Conservation (phyloP, 2,113 vertebrate genomes). For the Cairina moschata region DNA sequence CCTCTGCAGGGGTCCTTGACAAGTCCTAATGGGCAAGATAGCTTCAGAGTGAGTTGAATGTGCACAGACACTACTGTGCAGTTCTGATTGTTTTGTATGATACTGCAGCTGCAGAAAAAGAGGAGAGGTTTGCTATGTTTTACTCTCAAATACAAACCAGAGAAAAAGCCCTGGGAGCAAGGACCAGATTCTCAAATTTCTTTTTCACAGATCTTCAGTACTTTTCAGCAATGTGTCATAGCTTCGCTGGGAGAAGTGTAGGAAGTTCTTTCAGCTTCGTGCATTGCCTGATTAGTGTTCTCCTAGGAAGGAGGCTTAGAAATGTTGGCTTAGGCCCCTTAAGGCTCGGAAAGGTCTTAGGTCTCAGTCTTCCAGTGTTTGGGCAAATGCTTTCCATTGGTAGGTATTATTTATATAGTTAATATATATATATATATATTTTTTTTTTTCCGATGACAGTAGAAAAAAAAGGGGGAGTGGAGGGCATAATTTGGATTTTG, state of each 20-base stretch:
- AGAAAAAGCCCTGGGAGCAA: not conserved
- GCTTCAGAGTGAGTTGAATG: not conserved
- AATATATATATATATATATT: not conserved
- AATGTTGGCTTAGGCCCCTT: not conserved
- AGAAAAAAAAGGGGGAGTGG: not conserved
- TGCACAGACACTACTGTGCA: not conserved
- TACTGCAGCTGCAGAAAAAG: not conserved
- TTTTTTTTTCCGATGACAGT: not conserved
- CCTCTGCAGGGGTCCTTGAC: not conserved
- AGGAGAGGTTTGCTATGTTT: not conserved
- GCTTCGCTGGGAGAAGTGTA: rapidly evolving
- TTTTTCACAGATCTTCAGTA: not conserved
- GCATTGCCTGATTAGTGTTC: not conserved
- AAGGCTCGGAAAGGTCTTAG: not conserved
- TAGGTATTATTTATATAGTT: not conserved
- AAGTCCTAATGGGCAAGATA: rapidly evolving
- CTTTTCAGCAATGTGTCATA: not conserved
- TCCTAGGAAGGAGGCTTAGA: not conserved
- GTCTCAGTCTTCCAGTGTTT: not conserved
- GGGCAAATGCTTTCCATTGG: not conserved
- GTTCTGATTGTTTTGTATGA: not conserved
- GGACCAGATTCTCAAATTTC: not conserved
- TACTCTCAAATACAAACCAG: not conserved
- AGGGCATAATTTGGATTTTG: not conserved
- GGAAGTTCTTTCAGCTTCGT: not conserved